phyloP scores from a whole-genome alignment of 2,888 invertebrate species.

The Latrodectus elegans region DNA sequence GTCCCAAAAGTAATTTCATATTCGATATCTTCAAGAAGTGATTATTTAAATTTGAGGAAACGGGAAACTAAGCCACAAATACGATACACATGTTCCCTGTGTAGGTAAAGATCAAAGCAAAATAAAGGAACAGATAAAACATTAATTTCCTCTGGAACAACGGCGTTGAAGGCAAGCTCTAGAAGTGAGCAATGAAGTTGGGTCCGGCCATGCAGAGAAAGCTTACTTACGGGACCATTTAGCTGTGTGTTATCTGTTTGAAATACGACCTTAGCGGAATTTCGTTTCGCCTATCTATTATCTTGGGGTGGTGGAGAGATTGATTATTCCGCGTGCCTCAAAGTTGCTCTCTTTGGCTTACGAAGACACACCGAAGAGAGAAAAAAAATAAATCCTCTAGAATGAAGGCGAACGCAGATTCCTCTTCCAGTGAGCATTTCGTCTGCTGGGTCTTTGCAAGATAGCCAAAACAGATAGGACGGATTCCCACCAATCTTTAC shows the following conservation, averaged over 20 bases:
- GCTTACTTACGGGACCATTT: constrained; percentile 28
- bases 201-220: constrained; percentile 20
- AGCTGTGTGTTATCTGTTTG: constrained; percentile 59
- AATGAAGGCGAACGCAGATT: constrained; percentile 7
- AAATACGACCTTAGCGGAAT: constrained; percentile 56
- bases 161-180: constrained; percentile 1
- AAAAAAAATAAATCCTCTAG: neutral
- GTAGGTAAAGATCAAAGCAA: too few species aligned
- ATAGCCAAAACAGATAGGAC: neutral
- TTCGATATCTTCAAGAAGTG: too few species aligned
- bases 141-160: neutral
- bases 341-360: constrained; percentile 19
- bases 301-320: constrained; percentile 44
- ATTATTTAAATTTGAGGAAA: too few species aligned
- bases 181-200: neutral
- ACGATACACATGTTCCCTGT: too few species aligned
- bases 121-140: neutral
- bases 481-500: neutral
- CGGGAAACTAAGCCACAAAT: too few species aligned
- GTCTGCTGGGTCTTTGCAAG: constrained; percentile 10
- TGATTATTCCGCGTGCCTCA: constrained; percentile 46
- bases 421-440: constrained; percentile 14
- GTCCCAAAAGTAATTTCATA: too few species aligned
- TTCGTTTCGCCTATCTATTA: constrained; percentile 50
- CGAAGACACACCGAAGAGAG: too few species aligned